Base-by-base conservation (phyloP, 2,797 vertebrate genomes). In the Aratinga solstitialis region DNA sequence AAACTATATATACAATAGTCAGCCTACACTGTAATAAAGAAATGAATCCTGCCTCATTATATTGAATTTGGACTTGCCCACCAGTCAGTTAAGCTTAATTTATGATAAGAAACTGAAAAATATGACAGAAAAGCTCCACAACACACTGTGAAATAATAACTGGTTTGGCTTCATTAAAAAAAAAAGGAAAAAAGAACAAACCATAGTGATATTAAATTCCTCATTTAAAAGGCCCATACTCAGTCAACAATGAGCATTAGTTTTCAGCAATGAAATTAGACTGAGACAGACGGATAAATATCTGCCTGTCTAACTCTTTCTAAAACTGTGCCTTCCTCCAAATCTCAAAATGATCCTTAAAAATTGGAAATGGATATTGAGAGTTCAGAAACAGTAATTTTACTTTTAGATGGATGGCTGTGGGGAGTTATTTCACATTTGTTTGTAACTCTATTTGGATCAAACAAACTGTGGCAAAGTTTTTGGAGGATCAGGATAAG, bases 221-320 rank as follows among this genome's bases (percentile, higher is more conserved):
- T 81, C 14, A 40, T 94, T 95, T 75, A 34, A 67, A 90, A 88
- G 27, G 69, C 13, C 27, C 36, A 43, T 78, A 54, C 13, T 29
- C 48, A 81, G 88, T 74, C 51, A 91, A 67, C 34, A 87, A 77
- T 84, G 40, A 93, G 9, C 56, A 89, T 93, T 67, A 79, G 5
- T 83, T 93, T 93, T 84, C 51, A 63, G 86, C 50, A 90, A 90
- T 82, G 5, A 90, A 95, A 95, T 93, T 69, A 84, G 54, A 15
- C 67, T 84, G 68, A 84, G 65, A 65, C 87, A 94, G 42, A 1
- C 42, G 84, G 92, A 89, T 73, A 93, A 86, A 75, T 81, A 91
- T 72, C 62, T 88, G 65, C 45, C 27, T 74, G 36, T 30, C 32
- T 85, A 79, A 91, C 84, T 93, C 74, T 71, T 81, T 77, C 69